Conservation (phyloP, 2,888 invertebrate genomes). For the Perithous albicinctus region DNA sequence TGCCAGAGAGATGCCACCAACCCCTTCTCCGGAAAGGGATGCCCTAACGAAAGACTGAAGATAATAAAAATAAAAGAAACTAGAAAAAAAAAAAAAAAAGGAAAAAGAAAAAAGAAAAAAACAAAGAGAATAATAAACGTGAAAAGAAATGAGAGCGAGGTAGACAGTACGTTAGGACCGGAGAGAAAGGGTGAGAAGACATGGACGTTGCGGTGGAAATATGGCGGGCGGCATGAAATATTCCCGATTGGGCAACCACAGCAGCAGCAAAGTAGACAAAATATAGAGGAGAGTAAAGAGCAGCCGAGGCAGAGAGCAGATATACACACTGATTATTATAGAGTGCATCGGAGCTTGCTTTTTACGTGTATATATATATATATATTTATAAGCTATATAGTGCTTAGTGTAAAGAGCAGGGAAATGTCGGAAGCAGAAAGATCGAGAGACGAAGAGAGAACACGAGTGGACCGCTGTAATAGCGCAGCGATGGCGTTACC, state of each 20-base stretch:
- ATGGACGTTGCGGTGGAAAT: slow-evolving; percentile 8
- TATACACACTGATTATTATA: slow-evolving; percentile 62
- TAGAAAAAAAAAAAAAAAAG: slow-evolving; percentile 17
- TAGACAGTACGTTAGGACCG: slow-evolving; percentile 38
- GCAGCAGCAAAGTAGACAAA: slow-evolving; percentile 51
- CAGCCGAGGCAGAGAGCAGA: not conserved
- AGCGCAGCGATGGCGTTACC: slow-evolving; percentile 69
- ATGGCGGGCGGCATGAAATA: slow-evolving; percentile 44
- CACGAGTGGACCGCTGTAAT: slow-evolving; percentile 61
- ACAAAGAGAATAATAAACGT: slow-evolving; percentile 26
- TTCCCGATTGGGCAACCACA: slow-evolving; percentile 58
- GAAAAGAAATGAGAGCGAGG: slow-evolving; percentile 57
- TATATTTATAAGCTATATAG: slow-evolving; percentile 11
- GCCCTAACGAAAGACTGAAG: slow-evolving; percentile 38
- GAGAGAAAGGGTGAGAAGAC: slow-evolving; percentile 14
- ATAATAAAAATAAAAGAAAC: slow-evolving; percentile 44
- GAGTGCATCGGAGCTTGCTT: slow-evolving; percentile 54
- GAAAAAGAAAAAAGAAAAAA: slow-evolving; percentile 23
- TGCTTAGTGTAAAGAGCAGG: slow-evolving; percentile 8
- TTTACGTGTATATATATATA: too few relatives aligned
- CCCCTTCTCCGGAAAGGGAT: slow-evolving; percentile 39
- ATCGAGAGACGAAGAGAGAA: slow-evolving; percentile 39
- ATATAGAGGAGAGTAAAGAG: slow-evolving; percentile 31
- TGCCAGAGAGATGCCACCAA: slow-evolving; percentile 53
- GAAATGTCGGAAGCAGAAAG: slow-evolving; percentile 56